A percentile compares a stretch with the other conserved stretches of the same genome.
Conservation (phyloP, 2,888 invertebrate genomes). For the Cerceris ruficornis region DNA sequence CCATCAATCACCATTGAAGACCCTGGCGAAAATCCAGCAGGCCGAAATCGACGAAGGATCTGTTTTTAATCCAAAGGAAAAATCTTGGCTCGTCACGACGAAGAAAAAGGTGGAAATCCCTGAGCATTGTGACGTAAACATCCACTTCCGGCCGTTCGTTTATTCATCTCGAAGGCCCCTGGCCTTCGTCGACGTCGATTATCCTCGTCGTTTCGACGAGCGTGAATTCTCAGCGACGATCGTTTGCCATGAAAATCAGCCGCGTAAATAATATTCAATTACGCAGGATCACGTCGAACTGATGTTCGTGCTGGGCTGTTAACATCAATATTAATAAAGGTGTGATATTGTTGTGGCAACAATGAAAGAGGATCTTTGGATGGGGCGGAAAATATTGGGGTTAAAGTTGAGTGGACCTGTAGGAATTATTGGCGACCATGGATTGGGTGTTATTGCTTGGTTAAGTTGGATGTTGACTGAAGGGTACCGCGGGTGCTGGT, state of each 20-base stretch:
- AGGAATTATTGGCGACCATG: no score
- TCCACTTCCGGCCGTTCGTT: no score
- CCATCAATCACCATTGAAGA: not conserved
- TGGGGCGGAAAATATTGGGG: no score
- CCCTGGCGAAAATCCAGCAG: not conserved
- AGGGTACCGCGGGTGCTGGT: no score
- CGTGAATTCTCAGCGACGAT: not conserved
- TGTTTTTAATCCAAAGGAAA: not conserved
- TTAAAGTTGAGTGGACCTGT: no score
- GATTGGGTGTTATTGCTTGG: no score
- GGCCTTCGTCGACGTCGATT: no score
- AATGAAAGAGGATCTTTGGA: no score
- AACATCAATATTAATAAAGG: constrained; percentile 35
- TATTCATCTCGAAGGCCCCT: no score
- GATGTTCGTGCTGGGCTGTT: constrained; percentile 8
- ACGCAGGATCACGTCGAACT: not conserved
- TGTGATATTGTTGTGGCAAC: no score
- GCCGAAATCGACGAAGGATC: not conserved
- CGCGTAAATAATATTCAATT: constrained; percentile 26
- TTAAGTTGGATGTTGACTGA: no score
- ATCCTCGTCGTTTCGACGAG: not conserved
- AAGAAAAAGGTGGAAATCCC: not conserved
- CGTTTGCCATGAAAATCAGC: constrained; percentile 25
- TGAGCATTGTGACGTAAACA: constrained; percentile 3
- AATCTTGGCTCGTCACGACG: not conserved